Evolutionary conservation across 2,113 vertebrate species (phyloP).

Genomic region (Indicator indicator): DNA sequence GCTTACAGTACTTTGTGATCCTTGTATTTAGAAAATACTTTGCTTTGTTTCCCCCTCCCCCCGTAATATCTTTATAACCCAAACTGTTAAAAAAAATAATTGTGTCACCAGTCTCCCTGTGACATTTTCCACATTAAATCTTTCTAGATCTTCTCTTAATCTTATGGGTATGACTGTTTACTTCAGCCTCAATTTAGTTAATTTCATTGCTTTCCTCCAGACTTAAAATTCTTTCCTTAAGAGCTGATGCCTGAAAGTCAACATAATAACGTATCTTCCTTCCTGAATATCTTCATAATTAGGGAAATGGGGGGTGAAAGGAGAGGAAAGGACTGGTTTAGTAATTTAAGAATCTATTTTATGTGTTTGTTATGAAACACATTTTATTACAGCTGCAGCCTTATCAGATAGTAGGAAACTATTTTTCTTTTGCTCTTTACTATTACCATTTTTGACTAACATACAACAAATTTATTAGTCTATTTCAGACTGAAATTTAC

Average conservation of each 20-base stretch:
- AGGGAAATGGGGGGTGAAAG: background rate
- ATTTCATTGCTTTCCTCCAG: background rate
- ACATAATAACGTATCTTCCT: background rate
- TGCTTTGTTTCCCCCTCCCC: rapidly evolving
- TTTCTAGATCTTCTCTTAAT: background rate
- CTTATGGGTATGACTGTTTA: background rate
- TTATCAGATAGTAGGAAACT: background rate
- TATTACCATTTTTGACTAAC: background rate
- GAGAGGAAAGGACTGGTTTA: background rate
- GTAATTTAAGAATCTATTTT: background rate
- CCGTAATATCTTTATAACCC: background rate
- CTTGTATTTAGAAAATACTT: background rate
- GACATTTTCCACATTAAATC: background rate
- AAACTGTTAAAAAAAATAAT: background rate
- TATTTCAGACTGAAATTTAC: background rate
- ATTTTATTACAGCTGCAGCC: background rate
- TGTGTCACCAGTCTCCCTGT: background rate
- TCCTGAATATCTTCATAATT: background rate
- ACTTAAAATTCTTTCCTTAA: background rate
- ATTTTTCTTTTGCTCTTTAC: background rate
- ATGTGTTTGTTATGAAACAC: background rate
- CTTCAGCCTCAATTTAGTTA: background rate
- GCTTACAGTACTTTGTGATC: background rate
- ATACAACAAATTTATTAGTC: background rate
- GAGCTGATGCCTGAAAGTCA: background rate